Conservation (phyloP, 2,113 vertebrate species). For the Dicerorhinus sumatrensis region DNA sequence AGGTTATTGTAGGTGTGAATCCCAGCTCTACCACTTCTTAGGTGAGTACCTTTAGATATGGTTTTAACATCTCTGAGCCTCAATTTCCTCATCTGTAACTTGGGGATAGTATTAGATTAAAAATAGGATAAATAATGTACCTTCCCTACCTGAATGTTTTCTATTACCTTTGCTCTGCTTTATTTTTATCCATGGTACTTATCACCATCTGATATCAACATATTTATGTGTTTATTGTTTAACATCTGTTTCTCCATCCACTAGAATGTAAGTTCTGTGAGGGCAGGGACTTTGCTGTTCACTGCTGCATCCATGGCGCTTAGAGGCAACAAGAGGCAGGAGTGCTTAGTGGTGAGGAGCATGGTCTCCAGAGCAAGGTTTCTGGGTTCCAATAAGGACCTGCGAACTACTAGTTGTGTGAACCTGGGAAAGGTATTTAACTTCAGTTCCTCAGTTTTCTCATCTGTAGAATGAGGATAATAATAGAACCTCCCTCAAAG, state of each 20-base stretch:
- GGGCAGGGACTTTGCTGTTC: not conserved
- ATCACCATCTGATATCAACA: not conserved
- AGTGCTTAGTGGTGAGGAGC: not conserved
- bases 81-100: not conserved
- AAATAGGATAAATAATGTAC: not conserved
- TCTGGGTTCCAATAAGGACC: not conserved
- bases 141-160: not conserved
- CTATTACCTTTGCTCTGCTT: not conserved
- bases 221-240: not conserved
- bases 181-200: not conserved
- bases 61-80: not conserved
- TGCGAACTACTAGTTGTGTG: not conserved
- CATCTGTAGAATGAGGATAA: not conserved
- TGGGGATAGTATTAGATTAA: not conserved
- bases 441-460: not conserved
- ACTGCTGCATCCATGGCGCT: not conserved
- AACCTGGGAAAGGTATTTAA: not conserved
- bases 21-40: not conserved
- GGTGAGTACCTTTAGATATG: not conserved
- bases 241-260: not conserved
- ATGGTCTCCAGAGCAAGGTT: not conserved
- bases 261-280: not conserved
- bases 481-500: not conserved
- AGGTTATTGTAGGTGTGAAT: rapidly evolving
- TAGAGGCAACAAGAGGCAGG: not conserved